Conservation (phyloP, 2,797 vertebrate species). For the Neomorphus geoffroyi region DNA sequence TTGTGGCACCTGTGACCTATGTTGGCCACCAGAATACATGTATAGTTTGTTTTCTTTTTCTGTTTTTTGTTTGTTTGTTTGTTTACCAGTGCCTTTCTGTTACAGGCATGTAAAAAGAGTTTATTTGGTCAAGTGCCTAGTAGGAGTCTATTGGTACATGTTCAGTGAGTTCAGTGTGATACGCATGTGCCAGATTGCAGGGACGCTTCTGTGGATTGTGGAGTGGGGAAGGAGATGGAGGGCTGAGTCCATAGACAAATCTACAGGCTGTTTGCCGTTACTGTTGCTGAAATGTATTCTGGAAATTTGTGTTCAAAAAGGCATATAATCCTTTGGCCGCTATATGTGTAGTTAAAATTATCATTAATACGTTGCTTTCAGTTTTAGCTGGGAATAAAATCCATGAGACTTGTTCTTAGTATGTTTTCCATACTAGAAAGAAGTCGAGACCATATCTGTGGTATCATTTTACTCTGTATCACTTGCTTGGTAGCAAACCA, state of each 20-base stretch:
- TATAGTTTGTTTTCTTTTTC: not conserved
- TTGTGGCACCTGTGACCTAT: not conserved
- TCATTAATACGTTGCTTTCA: not conserved
- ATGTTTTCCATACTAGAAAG: not conserved
- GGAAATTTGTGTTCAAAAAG: not conserved
- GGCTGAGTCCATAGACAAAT: fast-evolving
- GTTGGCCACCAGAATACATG: not conserved
- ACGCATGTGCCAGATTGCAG: not conserved
- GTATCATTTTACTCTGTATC: not conserved
- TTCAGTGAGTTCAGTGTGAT: not conserved
- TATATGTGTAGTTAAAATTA: not conserved
- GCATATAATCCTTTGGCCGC: not conserved
- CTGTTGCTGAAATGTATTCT: not conserved
- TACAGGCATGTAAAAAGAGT: not conserved
- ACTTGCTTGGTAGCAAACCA: not conserved
- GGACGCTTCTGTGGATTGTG: not conserved
- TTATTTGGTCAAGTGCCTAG: not conserved
- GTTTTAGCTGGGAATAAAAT: not conserved
- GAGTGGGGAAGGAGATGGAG: not conserved
- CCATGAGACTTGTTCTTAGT: not conserved
- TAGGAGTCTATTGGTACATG: fast-evolving
- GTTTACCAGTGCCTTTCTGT: not conserved
- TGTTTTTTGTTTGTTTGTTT: not conserved
- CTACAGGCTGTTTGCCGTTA: not conserved
- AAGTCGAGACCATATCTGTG: not conserved